Base-by-base conservation (phyloP, 2,797 vertebrate genomes). In the Pogonophryne albipinna region DNA sequence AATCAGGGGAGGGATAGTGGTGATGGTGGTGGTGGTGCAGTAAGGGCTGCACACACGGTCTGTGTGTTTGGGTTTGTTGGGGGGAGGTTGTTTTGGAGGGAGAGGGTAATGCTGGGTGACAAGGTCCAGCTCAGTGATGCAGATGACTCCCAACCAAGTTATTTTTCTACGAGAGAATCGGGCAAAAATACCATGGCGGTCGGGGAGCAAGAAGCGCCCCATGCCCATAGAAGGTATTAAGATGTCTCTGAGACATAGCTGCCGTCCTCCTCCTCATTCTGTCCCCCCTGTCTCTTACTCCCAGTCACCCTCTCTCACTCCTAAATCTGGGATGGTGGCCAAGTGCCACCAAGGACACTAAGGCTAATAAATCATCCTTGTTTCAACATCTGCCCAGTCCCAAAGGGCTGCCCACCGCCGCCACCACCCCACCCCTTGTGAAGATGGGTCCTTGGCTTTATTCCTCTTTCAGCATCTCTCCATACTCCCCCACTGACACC, bases 351-450 rank as follows among this genome's bases (percentile, higher is more conserved):
- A 87, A 96, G 96, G 97, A 97, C 96, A 95, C 95, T 79, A 84
- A 87, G 92, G 95, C 94, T 96, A 95, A 97, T 98, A 97, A 97
- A 98, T 99, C 96, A 97, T 96, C 94, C 94, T 95, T 89, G 81
- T 95, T 94, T 96, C 96, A 96, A 95, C 97, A 97, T 97, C 96
- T 97, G 97, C 96, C 95, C 94, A 90, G 88, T 94, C 95, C 89
- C 89, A 92, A 94, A 95, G 95, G 95, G 93, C 94, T 90, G 89
- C 95, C 95, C 95, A 83, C 82, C 74, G 45, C 84, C 72, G 10
- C 80, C 76, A 82, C 27, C 27, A 0, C 89, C 87, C 91, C 93
- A 88, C 72, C 89, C 96, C 94, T 96, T 83, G 90, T 94, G 91
- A 94, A 93, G 95, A 96, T 93, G 94, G 91, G 94, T 95, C 94